Percentiles rank a stretch among this genome's conserved stretches.
These are phyloP conservation scores for Drosophila anceps DNA, from an alignment of 2,888 invertebrate species.

Conservation along the genomic window DNA sequence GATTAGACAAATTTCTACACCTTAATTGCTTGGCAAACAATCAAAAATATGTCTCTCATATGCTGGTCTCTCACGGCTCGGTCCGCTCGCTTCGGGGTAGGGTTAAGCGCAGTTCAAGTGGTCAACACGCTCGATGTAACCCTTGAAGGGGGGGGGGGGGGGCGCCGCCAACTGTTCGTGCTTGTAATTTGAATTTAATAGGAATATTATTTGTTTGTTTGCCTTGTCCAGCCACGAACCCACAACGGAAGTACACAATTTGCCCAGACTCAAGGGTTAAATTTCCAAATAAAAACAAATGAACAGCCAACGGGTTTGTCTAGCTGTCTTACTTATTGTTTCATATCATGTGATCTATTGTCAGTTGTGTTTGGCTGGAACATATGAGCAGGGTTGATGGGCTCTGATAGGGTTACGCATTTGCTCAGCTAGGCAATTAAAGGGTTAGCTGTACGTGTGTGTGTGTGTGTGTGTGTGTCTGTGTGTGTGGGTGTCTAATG, in stretches of 20 bases:
- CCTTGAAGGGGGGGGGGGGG: too few relatives aligned
- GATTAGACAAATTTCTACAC: conserved; percentile 73
- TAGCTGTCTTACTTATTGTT: conserved; percentile 44
- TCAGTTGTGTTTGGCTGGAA: conserved; percentile 28
- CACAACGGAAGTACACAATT: conserved; percentile 61
- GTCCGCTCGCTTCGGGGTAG: conserved; percentile 22
- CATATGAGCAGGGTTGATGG: conserved; percentile 43
- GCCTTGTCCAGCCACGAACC: conserved; percentile 20
- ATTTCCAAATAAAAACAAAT: conserved; percentile 28
- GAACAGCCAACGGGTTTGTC: conserved; percentile 20
- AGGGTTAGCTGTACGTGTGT: conserved; percentile 49
- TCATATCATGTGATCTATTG: conserved; percentile 56
- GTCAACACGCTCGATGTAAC: conserved; percentile 48
- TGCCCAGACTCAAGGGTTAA: conserved; percentile 58
- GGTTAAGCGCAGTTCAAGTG: conserved; percentile 61
- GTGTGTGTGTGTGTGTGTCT: conserved; percentile 7
- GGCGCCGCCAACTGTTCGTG: conserved; percentile 67
- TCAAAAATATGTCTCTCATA: conserved; percentile 73
- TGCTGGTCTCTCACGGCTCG: conserved; percentile 57
- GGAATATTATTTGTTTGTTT: conserved; percentile 69
- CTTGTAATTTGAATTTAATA: conserved; percentile 75
- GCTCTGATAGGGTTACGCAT: conserved; percentile 27
- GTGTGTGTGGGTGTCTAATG: conserved; percentile 25
- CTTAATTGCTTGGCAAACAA: conserved; percentile 68
- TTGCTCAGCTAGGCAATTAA: conserved; percentile 61